Percentiles rank a stretch among this genome's conserved stretches.
Conservation (phyloP, 2,797 vertebrate genomes). For the Aeoliscus strigatus region DNA sequence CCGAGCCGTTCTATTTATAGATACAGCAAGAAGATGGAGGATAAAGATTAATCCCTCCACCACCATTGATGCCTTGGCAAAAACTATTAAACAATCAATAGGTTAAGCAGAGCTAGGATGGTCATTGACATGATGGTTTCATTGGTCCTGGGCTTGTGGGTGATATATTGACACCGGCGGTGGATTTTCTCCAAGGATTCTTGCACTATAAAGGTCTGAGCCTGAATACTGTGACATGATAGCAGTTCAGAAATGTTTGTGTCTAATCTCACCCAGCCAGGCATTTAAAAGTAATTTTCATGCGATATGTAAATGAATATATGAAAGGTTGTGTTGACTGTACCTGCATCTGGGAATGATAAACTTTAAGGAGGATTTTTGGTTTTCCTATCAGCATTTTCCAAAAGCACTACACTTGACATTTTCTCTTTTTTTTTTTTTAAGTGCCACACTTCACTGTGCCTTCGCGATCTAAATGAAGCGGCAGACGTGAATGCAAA, state of each 20-base stretch:
- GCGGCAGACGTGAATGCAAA: too few relatives aligned
- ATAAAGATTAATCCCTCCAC: conserved; percentile 38
- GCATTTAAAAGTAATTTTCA: conserved; percentile 49
- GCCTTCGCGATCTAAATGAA: too few relatives aligned
- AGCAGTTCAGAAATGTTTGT: conserved; percentile 39
- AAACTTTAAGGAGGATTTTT: conserved; percentile 51
- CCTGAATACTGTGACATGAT: conserved; percentile 36
- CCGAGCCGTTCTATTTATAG: conserved; percentile 6
- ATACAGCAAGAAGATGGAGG: conserved; percentile 23
- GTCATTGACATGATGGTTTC: conserved; percentile 40
- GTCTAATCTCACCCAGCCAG: conserved; percentile 37
- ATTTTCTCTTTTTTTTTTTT: conserved; percentile 63
- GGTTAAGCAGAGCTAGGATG: conserved; percentile 45
- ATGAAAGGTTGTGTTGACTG: conserved; percentile 46
- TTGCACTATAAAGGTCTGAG: conserved; percentile 15
- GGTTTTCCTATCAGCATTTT: conserved; percentile 40
- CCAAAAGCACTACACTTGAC: conserved; percentile 59
- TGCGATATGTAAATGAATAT: conserved; percentile 63
- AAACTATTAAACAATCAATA: conserved; percentile 65
- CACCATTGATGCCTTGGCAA: conserved; percentile 51
- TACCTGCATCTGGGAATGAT: conserved; percentile 38
- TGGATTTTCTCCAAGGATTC: conserved; percentile 18
- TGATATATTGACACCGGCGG: conserved; percentile 45
- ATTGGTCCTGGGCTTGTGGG: conserved; percentile 38
- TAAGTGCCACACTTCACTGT: too few relatives aligned